Base-by-base conservation (phyloP, 2,888 invertebrate genomes). In the Drosophila fungiperda region DNA sequence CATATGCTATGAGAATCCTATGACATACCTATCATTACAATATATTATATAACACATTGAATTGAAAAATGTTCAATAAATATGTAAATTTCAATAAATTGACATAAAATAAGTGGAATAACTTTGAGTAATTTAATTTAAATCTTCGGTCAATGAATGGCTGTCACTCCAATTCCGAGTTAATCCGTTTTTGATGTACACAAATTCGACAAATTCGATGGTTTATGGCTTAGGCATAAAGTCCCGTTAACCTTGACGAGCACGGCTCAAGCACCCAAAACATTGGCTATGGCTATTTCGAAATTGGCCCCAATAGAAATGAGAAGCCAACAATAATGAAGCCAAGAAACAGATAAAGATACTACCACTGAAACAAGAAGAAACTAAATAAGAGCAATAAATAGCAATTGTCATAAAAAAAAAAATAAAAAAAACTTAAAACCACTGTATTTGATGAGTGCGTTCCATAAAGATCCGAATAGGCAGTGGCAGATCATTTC, bases 401-500 rank as follows among this genome's bases (percentile, higher is more conserved):
- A 36, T 42, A 38, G 49, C 63, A 70, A 76, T 65, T 67, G 69
- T 68, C 79, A 68, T 78, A 76, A 83, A 74, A 71, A 67, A 29
- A 38, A 11, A 2, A 7, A 12, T 40, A 55, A 32, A 36, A 38
- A 42, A 53, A 63, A 29, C 5, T 29, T 29, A 29, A 45, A 42
- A 26, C 8, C 53, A 33, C 48, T 65, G 20, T 20, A 64, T 68
- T 55, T 74, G 63, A 66, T 72, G 48, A 52, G 59, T 58, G 72
- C 63, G 66, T 66, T 48, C 82, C 76, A 87, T 87, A 84, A 84
- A 81, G 48, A 82, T 76, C 67, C 62, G 60, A 76, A 76, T 84
- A 65, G 86, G 40, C 62, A 29, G 38, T 53, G 40, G 5, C 48
- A 26, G 72, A 74, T 85, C 52, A 65, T 59, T 76, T 87, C 76